Conservation (phyloP, 2,888 invertebrate genomes). For the Panzeria rudis region DNA sequence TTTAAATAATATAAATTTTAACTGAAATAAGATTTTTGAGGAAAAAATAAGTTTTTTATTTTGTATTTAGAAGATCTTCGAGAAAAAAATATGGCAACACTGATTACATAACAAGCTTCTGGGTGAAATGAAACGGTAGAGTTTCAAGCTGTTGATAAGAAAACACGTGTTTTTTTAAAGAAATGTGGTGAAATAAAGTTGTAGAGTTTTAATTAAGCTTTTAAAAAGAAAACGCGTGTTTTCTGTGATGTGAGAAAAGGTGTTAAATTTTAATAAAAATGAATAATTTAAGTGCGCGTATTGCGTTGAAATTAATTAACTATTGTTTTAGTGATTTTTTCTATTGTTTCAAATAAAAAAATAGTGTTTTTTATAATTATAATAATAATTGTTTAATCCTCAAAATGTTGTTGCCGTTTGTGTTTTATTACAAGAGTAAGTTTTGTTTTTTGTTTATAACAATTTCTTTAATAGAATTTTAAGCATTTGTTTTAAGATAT, state of each 20-base stretch:
- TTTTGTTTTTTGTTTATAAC: conserved; percentile 33
- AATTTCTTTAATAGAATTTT: conserved; percentile 32
- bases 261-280: background rate
- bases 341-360: conserved; percentile 9
- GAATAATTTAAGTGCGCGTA: background rate
- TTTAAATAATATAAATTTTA: too few relatives aligned
- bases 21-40: too few relatives aligned
- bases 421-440: conserved; percentile 14
- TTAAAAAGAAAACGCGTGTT: conserved; percentile 24
- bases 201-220: conserved; percentile 20
- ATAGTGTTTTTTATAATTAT: background rate
- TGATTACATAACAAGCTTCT: background rate
- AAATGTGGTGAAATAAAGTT: too few relatives aligned
- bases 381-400: background rate
- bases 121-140: background rate
- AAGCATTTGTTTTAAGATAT: conserved; percentile 48
- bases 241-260: background rate
- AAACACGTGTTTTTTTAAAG: conserved; percentile 22
- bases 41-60: too few relatives aligned
- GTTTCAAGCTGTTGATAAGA: conserved; percentile 7
- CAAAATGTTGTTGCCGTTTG: background rate
- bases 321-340: background rate
- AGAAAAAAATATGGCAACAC: too few relatives aligned
- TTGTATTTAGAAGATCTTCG: too few relatives aligned
- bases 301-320: background rate